phyloP scores from a whole-genome alignment of 2,888 invertebrate genomes.

The Drosophila helvetica region DNA sequence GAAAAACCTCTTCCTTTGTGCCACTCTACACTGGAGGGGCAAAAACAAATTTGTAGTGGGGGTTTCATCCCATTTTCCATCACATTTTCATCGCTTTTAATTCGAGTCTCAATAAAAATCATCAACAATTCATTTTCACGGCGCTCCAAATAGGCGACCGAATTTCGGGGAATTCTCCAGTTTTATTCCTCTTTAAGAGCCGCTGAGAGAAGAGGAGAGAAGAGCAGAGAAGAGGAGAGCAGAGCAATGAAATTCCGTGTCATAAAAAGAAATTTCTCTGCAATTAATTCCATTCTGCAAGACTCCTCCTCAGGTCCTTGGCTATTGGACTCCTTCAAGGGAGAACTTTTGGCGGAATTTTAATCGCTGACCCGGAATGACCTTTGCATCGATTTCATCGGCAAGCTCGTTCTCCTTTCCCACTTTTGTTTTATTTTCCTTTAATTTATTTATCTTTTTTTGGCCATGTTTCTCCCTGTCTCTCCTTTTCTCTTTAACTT shows the following conservation, averaged over 20 bases:
- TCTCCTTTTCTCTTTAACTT: conserved; percentile 2
- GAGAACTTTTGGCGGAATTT: conserved; percentile 22
- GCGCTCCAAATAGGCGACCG: conserved; percentile 9
- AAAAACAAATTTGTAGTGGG: conserved; percentile 10
- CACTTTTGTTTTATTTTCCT: conserved; percentile 30
- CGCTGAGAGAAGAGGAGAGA: neutral
- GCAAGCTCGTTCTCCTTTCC: neutral
- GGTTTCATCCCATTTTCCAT: conserved; percentile 17
- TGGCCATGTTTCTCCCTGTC: neutral
- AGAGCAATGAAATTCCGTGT: conserved; percentile 25
- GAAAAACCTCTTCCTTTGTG: conserved; percentile 18
- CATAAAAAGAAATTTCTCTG: conserved; percentile 43
- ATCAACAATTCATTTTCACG: conserved; percentile 34
- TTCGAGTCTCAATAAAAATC: conserved; percentile 34
- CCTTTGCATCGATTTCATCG: conserved; percentile 41
- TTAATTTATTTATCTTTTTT: conserved; percentile 43
- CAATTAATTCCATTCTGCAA: conserved; percentile 45
- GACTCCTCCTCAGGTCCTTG: neutral
- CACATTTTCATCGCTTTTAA: conserved; percentile 23
- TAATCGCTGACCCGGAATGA: conserved; percentile 42
- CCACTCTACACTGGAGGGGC: conserved; percentile 13
- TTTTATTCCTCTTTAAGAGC: conserved; percentile 35
- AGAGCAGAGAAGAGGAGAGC: conserved; percentile 15
- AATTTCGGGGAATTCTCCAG: neutral
- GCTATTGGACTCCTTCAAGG: conserved; percentile 1